A percentile compares a stretch with the other conserved stretches of the same genome.
phyloP scores from a whole-genome alignment of 2,113 vertebrate genomes.

The Esox niger region DNA sequence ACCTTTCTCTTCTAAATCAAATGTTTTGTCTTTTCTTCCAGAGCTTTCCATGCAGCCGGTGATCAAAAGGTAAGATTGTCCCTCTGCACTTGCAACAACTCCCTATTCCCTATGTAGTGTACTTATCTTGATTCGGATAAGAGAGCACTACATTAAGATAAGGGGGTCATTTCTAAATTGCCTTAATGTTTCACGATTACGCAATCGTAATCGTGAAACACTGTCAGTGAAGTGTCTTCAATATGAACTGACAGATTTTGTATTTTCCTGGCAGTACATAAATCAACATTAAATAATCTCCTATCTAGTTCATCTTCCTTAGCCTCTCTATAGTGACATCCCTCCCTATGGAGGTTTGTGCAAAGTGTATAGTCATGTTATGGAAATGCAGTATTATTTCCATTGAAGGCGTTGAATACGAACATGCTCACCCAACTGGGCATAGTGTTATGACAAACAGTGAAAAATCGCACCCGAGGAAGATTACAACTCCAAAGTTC shows the following conservation, averaged over 20 bases:
- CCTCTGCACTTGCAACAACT: not conserved
- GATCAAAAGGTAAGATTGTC: conserved; percentile 70
- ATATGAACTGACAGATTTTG: not conserved
- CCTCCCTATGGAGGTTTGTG: too few relatives aligned
- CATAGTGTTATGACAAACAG: not conserved
- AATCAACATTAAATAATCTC: not conserved
- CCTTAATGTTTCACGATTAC: not conserved
- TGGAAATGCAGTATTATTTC: not conserved
- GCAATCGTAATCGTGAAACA: conserved; percentile 3
- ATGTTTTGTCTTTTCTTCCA: conserved; percentile 35
- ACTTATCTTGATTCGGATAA: not conserved
- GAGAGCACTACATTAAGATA: too few relatives aligned
- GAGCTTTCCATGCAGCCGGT: conserved; percentile 59
- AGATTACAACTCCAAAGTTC: not conserved
- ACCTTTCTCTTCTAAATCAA: conserved; percentile 6
- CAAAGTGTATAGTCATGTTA: too few relatives aligned
- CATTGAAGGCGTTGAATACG: not conserved
- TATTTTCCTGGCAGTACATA: not conserved
- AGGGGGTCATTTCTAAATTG: too few relatives aligned
- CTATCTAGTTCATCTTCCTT: not conserved
- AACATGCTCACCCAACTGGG: not conserved
- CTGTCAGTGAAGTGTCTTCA: conserved; percentile 29
- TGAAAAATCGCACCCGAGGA: not conserved
- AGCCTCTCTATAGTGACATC: not conserved
- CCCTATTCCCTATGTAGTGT: conserved; percentile 9